Evolutionary conservation across 2,888 invertebrate genomes (phyloP).

Genomic region (Bhutanitis thaidina): DNA sequence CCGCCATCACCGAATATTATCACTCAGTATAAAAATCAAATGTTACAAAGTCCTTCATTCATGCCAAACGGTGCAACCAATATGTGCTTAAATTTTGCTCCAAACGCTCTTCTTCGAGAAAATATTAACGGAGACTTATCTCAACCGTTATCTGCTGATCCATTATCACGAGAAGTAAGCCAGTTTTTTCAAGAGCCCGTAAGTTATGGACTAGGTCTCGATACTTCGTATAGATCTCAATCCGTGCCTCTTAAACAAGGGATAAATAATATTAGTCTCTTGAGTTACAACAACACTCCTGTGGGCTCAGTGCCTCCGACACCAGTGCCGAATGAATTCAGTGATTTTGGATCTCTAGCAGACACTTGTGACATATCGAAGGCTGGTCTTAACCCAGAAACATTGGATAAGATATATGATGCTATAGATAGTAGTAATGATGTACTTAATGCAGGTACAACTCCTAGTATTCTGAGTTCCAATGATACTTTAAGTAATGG

Average conservation of each 20-base stretch:
- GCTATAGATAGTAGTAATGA: conserved; percentile 79
- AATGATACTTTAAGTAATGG: conserved; percentile 56
- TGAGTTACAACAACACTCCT: conserved; percentile 75
- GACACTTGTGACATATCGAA: conserved; percentile 77
- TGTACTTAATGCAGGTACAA: conserved; percentile 53
- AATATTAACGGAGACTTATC: conserved; percentile 59
- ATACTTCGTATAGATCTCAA: conserved; percentile 83
- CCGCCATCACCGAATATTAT: conserved; percentile 83
- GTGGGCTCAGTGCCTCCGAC: conserved; percentile 84
- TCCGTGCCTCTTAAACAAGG: conserved; percentile 87
- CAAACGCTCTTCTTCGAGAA: conserved; percentile 63
- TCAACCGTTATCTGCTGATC: conserved; percentile 69
- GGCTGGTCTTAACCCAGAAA: conserved; percentile 78
- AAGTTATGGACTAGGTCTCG: conserved; percentile 60
- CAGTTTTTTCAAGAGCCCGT: conserved; percentile 80
- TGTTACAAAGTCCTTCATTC: conserved; percentile 61
- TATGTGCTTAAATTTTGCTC: conserved; percentile 64
- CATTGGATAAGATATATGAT: conserved; percentile 83
- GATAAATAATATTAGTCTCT: conserved; percentile 56
- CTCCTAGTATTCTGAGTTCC: conserved; percentile 51
- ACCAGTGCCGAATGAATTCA: conserved; percentile 85
- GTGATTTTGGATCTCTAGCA: conserved; percentile 83
- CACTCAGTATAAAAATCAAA: conserved; percentile 70
- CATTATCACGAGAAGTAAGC: conserved; percentile 80
- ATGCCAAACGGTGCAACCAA: conserved; percentile 65